phyloP scores from a whole-genome alignment of 2,888 invertebrate species.

The Linyphia triangularis region DNA sequence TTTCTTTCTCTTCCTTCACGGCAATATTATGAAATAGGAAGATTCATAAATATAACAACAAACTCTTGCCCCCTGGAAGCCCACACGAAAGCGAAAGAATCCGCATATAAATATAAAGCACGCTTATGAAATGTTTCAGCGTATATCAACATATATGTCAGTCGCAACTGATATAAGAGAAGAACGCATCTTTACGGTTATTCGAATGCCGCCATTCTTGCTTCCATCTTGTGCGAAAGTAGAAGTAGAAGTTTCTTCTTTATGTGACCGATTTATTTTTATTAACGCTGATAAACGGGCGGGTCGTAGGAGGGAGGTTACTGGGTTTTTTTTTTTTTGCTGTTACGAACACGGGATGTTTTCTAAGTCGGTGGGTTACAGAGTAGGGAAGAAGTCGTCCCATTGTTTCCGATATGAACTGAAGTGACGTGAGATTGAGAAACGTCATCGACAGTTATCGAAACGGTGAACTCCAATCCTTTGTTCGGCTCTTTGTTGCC shows the following conservation, averaged over 20 bases:
- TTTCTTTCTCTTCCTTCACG: neutral
- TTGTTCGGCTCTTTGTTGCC: neutral
- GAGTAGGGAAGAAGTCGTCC: neutral
- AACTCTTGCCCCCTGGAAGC: constrained; percentile 5
- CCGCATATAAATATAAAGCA: constrained; percentile 60
- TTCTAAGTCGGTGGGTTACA: neutral
- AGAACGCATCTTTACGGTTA: constrained; percentile 64
- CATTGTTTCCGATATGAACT: constrained; percentile 46
- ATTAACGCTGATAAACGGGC: constrained; percentile 72
- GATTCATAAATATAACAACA: constrained; percentile 38
- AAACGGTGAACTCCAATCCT: constrained; percentile 10
- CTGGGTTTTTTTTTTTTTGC: neutral
- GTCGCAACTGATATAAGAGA: constrained; percentile 64
- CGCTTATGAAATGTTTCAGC: constrained; percentile 71
- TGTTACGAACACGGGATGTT: neutral
- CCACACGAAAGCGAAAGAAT: constrained; percentile 12
- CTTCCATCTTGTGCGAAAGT: constrained; percentile 19
- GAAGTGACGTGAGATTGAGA: constrained; percentile 52
- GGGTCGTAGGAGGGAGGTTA: constrained; percentile 37
- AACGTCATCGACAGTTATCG: constrained; percentile 60
- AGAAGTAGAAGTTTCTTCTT: constrained; percentile 52
- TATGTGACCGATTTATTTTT: constrained; percentile 68
- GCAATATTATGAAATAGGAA: constrained; percentile 25
- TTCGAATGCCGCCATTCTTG: constrained; percentile 59
- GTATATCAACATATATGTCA: constrained; percentile 74